These are phyloP conservation scores for Leptonema lineaticorne DNA, from an alignment of 1,140 invertebrate genomes.

Conservation along the genomic window DNA sequence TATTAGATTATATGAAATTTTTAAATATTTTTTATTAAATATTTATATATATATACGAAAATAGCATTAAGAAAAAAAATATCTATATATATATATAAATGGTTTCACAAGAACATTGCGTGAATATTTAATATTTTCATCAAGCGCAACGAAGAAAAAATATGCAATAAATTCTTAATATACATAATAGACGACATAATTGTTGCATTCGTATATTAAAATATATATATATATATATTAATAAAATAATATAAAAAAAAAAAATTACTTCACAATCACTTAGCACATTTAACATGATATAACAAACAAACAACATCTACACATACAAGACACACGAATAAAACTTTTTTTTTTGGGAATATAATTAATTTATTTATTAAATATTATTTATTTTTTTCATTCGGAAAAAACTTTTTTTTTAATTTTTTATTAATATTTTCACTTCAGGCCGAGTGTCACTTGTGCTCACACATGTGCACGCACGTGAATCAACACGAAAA, in stretches of 20 bases:
- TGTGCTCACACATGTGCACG: neutral
- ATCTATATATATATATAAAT: no score
- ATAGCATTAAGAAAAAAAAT: no score
- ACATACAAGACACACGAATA: constrained; percentile 2
- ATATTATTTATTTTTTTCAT: neutral
- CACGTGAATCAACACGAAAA: neutral
- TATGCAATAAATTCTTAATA: no score
- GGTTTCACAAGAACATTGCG: no score
- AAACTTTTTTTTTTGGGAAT: neutral
- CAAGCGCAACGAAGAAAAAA: no score
- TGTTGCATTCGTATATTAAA: neutral
- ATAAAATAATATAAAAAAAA: neutral
- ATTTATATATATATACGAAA: no score
- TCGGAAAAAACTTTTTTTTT: neutral
- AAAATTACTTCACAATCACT: constrained; percentile 4
- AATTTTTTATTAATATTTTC: neutral
- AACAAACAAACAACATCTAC: constrained; percentile 18
- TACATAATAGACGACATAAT: neutral
- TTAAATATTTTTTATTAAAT: no score
- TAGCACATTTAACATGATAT: neutral
- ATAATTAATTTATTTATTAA: neutral
- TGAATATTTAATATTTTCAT: no score
- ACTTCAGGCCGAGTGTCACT: neutral
- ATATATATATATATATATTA: neutral
- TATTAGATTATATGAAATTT: no score